phyloP scores from a whole-genome alignment of 2,888 invertebrate species.

The Trimorus sp. region DNA sequence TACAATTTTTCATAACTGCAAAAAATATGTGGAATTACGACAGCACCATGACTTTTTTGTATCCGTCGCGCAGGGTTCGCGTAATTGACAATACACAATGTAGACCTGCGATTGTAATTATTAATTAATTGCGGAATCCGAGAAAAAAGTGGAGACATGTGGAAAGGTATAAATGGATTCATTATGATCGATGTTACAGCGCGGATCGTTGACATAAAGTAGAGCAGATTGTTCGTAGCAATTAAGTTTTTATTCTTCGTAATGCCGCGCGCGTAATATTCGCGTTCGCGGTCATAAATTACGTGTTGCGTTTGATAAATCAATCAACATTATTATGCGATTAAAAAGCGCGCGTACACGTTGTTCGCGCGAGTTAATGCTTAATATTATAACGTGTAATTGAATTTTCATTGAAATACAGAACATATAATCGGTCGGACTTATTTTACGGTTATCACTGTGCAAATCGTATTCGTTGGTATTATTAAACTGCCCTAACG shows the following conservation, averaged over 20 bases:
- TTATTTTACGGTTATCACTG: constrained; percentile 10
- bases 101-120: too few species aligned
- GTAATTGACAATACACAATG: too few species aligned
- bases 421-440: constrained; percentile 10
- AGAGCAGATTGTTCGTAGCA: constrained; percentile 2
- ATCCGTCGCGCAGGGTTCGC: too few species aligned
- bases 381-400: constrained; percentile 16
- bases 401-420: constrained; percentile 8
- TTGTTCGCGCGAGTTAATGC: constrained; percentile 7
- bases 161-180: too few species aligned
- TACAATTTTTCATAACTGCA: too few species aligned
- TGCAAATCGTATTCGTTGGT: background rate
- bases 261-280: constrained; percentile 4
- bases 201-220: constrained; percentile 18
- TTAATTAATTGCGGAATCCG: too few species aligned
- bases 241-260: constrained; percentile 8
- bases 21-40: too few species aligned
- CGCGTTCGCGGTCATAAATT: constrained; percentile 9
- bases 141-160: too few species aligned
- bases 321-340: constrained; percentile 8
- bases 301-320: constrained; percentile 11
- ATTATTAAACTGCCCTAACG: constrained; percentile 7
- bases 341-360: constrained; percentile 1
- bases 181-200: background rate
- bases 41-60: too few species aligned